Conservation (phyloP, 2,797 vertebrate genomes). For the Clamator glandarius region DNA sequence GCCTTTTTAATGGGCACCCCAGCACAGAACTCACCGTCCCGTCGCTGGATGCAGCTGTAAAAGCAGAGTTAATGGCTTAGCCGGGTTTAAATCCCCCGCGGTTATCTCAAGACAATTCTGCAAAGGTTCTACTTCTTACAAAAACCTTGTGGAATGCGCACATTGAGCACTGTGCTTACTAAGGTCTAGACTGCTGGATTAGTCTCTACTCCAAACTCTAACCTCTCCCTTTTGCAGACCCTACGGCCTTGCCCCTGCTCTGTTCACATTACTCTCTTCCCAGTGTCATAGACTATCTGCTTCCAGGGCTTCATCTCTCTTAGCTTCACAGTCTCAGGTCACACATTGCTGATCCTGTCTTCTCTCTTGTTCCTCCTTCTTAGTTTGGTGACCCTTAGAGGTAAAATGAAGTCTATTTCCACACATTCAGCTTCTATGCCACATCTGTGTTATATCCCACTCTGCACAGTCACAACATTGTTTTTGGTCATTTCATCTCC, state of each 20-base stretch:
- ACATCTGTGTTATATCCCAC: not conserved
- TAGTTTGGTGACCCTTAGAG: not conserved
- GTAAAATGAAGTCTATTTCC: not conserved
- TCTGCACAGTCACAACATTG: not conserved
- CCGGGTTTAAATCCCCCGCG: too few relatives aligned
- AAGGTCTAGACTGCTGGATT: not conserved
- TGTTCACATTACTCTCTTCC: not conserved
- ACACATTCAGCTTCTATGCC: not conserved
- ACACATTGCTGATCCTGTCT: not conserved
- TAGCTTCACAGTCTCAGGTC: not conserved
- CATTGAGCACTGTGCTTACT: not conserved
- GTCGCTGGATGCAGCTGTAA: too few relatives aligned
- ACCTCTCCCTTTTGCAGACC: not conserved
- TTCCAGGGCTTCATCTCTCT: not conserved
- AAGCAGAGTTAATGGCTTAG: too few relatives aligned
- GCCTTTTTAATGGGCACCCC: too few relatives aligned
- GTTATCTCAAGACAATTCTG: not conserved
- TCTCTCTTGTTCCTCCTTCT: not conserved
- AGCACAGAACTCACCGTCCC: too few relatives aligned
- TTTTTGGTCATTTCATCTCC: not conserved
- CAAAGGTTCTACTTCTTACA: not conserved
- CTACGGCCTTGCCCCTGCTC: not conserved
- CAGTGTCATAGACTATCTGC: not conserved
- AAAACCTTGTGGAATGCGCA: accelerated
- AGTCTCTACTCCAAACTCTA: not conserved